Percentiles rank a stretch among this genome's conserved stretches.
phyloP scores from a whole-genome alignment of 2,113 vertebrate species.

The Upupa epops region DNA sequence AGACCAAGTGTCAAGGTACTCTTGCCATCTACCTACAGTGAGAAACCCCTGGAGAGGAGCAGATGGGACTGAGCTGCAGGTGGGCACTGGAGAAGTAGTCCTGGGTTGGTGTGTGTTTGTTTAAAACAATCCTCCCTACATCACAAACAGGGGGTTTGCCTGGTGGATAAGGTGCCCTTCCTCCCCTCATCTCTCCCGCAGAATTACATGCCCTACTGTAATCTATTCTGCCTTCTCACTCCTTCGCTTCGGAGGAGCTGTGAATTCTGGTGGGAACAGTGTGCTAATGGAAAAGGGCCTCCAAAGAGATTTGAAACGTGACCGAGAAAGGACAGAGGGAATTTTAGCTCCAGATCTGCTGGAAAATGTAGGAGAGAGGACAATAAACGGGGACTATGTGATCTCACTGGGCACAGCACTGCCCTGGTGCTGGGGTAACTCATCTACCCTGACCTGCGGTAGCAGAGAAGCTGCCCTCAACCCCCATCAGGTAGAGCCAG shows the following conservation, averaged over 20 bases:
- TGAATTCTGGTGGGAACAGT: conserved; percentile 44
- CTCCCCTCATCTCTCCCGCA: neutral
- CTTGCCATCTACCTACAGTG: neutral
- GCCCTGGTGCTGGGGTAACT: neutral
- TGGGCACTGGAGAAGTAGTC: neutral
- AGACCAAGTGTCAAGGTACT: neutral
- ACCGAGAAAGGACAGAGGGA: conserved; percentile 54
- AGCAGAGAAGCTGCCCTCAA: neutral
- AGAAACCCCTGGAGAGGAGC: neutral
- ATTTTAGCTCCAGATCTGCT: conserved; percentile 15
- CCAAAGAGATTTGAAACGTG: conserved; percentile 44
- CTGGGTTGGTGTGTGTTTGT: neutral
- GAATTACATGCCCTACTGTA: neutral
- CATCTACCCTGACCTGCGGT: rapidly evolving
- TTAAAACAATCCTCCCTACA: neutral
- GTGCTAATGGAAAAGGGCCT: conserved; percentile 49
- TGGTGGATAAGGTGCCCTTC: conserved; percentile 26
- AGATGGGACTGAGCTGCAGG: neutral
- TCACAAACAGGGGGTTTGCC: neutral
- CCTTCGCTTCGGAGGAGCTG: conserved; percentile 17
- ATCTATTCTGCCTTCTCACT: conserved; percentile 42
- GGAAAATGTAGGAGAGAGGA: conserved; percentile 45
- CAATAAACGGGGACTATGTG: conserved; percentile 5
- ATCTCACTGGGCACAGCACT: rapidly evolving
- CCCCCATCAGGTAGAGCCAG: rapidly evolving